A percentile compares a stretch with the other conserved stretches of the same genome.
Evolutionary conservation across 2,797 vertebrate species (phyloP).

Genomic region (Argyrosomus regius): DNA sequence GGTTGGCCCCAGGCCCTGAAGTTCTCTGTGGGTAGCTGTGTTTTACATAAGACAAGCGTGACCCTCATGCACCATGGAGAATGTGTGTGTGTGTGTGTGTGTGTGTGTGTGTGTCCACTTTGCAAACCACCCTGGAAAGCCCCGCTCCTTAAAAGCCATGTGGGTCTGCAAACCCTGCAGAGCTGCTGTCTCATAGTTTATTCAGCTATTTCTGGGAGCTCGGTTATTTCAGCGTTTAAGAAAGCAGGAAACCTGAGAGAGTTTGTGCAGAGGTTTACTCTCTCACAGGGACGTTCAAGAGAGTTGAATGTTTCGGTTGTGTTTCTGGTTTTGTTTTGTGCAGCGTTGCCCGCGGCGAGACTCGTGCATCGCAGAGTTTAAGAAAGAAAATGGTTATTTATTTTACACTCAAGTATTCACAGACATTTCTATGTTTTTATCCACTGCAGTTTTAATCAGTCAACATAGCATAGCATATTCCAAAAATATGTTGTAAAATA

Average conservation of each 20-base stretch:
- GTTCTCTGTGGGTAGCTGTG: slow-evolving; percentile 57
- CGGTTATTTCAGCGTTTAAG: slow-evolving; percentile 49
- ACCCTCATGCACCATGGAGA: slow-evolving; percentile 61
- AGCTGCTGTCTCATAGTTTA: slow-evolving; percentile 77
- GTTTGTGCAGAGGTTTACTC: slow-evolving; percentile 33
- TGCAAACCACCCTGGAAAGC: slow-evolving; percentile 77
- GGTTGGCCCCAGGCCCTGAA: slow-evolving; percentile 47
- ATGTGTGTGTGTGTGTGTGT: slow-evolving; percentile 29
- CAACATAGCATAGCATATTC: neutral
- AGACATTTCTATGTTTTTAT: slow-evolving; percentile 1
- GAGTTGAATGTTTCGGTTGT: slow-evolving; percentile 38
- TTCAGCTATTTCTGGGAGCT: slow-evolving; percentile 71
- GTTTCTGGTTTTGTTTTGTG: slow-evolving; percentile 29
- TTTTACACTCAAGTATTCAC: slow-evolving; percentile 8
- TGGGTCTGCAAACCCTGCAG: slow-evolving; percentile 60
- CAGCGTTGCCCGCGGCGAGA: slow-evolving; percentile 3
- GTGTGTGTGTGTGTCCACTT: slow-evolving; percentile 48
- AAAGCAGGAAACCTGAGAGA: slow-evolving; percentile 60
- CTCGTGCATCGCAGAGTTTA: slow-evolving; percentile 3
- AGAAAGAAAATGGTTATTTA: neutral
- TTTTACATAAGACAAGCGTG: slow-evolving; percentile 74
- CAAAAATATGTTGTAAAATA: neutral
- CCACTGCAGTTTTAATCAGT: neutral
- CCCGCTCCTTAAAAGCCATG: slow-evolving; percentile 70
- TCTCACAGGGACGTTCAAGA: slow-evolving; percentile 49